Evolutionary conservation across 1,140 invertebrate species (phyloP).

Genomic region (Prorops nasuta): DNA sequence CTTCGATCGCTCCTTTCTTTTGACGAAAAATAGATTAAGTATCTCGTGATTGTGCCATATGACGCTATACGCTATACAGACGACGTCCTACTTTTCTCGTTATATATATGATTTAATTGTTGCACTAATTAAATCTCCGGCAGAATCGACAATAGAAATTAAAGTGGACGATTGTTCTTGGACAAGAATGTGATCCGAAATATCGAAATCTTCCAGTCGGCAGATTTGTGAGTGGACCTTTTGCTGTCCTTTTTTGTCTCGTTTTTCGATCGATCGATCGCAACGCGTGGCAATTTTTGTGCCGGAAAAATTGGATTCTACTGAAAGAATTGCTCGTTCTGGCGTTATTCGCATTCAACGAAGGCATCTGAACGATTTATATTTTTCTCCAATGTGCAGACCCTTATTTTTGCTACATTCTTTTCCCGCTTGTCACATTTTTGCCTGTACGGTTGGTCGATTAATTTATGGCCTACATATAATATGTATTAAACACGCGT

Average conservation of each 20-base stretch:
- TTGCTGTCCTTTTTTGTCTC: no score
- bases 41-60: no score
- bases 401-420: not conserved
- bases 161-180: not conserved
- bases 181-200: not conserved
- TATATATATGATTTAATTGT: constrained; percentile 40
- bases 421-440: not conserved
- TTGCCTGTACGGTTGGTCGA: no score
- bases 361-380: constrained; percentile 5
- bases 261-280: constrained; percentile 3
- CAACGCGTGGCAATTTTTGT: not conserved
- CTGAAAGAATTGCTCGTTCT: not conserved
- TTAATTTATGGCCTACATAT: no score
- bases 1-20: no score
- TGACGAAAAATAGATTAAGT: no score
- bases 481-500: no score
- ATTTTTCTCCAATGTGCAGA: not conserved
- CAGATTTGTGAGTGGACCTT: not conserved
- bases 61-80: no score
- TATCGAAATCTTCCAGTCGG: not conserved
- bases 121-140: constrained; percentile 28
- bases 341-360: constrained; percentile 3
- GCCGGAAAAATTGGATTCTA: constrained; percentile 3
- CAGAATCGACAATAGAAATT: not conserved
- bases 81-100: constrained; percentile 27